Base-by-base conservation (phyloP, 2,888 invertebrate genomes). In the Ceraclea dissimilis region DNA sequence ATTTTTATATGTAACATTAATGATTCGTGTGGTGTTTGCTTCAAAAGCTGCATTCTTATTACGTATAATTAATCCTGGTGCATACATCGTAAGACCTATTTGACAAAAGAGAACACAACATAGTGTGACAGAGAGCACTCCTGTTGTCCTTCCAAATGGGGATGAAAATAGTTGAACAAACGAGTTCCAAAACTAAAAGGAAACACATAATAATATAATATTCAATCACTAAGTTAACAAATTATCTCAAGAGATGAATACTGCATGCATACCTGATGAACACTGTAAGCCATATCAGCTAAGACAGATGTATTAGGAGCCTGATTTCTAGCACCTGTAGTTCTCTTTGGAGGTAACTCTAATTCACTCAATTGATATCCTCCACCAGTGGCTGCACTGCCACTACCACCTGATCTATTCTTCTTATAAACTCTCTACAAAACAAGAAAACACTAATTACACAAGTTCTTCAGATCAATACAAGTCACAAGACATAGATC, bases 131-230 rank as follows among this genome's bases (percentile, higher is more conserved):
- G 84, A 79, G 19, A 88, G 73, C 0, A 83, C 74, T 0, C 82
- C 63, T 0, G 88, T 88, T 2, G 81, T 79, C 57, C 75, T 78
- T 54, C 82, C 72, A 66, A 85, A 81, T 1, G 84, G 76, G 16
- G 78, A 78, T 13, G 84, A 80, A 64, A 86, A 83, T 50, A 88
- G 69, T 65, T 84, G 82, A 66, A 83, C 77, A 64, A 87, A 84
- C 47, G 85, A 80, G 66, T 83, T 84, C 76, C 84, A 83, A 68
- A 86, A 85, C 86, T 88, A 74, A 10, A 67, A 71, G 59, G 52
- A 64, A 63, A 54, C 6, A 16, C 2, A 22, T 11, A 16, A 20
- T 8, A 49, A 47, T 11, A 49, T 20, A 10, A 21, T 22, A 20
- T 26, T 26, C 13, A 20, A 22, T 11, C 44, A 26, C 26, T 26